Evolutionary conservation across 2,797 vertebrate genomes (phyloP), one percentile per base, ranked within the genome.

Genomic region (Zalophus californianus): DNA sequence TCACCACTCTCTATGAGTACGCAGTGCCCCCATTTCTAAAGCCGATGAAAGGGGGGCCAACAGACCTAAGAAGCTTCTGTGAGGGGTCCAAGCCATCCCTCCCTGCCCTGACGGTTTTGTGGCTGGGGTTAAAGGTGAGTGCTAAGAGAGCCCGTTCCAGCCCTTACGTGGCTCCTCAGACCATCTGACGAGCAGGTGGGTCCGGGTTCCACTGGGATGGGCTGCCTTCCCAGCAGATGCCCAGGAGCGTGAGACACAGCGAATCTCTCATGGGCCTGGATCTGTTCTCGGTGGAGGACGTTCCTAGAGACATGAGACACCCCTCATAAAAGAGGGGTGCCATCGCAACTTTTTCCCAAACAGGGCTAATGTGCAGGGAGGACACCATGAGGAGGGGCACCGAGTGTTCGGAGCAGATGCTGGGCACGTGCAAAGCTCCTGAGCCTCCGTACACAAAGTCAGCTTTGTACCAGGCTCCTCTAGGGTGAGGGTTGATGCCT

Each of bases 151-250:
- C 38, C 50, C 6, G 5, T 9, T 21, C 32, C 44, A 64, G 14
- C 3, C 2, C 85, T 41, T 5, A 0, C 1, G 10, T 3, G 15
- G 25, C 50, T 72, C 52, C n/a, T 44, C 32, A 35, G 60, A 20
- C 15, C 32, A 32, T 21, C 0, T n/a, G 87, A 82, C 5, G 41
- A 23, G 72, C 77, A 70, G 14, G 44, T 1, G n/a, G 64, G 25
- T 32, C 50, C 0, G 10, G n/a, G 29, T 56, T 44, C 32, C 52
- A 8, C 1, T 0, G 38, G 13, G 16, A 68, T 21, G 9, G 79
- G 35, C 14, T n/a, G 25, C 8, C 9, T 52, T 68, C 58, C 54
- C 18, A 27, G 41, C 29, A 73, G 38, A 21, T 48, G 32, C 68
- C 25, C 3, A 4, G 50, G 29, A 41, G 35, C 12, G 21, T 7